Evolutionary conservation across 2,113 vertebrate genomes (phyloP), one percentile per base, ranked within the genome.

Genomic region (Micromys minutus): DNA sequence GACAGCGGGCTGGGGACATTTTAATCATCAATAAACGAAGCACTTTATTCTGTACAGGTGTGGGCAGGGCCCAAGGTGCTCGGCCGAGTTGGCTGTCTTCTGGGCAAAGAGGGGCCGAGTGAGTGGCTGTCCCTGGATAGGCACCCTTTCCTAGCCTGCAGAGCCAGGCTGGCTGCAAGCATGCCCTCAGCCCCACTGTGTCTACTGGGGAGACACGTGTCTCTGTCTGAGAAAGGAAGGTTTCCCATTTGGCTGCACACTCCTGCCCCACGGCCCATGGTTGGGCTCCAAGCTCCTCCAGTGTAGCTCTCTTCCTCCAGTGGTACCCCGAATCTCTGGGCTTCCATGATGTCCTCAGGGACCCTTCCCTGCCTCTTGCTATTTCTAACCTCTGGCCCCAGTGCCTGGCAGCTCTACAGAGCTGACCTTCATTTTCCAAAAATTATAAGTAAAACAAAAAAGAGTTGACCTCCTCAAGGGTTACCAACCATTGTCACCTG

Each of bases 41-140:
- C 98, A 99, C 98, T 99, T 99, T 99, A 98, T 98, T 98, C 98
- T 98, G 98, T 98, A 98, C 97, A 98, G 98, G 97, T 80, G 95
- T 96, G 98, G 97, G 97, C 90, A 89, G 90, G 90, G 95, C 92
- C 90, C 85, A 1, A 91, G 92, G 95, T 96, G 95, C 96, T 97
- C 92, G 21, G 94, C 96, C 97, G 98, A 97, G 97, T 97, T 94
- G 97, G 91, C 95, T 45, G 95, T 93, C 94, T 93, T 97, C 94
- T 97, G 97, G 97, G 96, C 96, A 93, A 92, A 96, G 97, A 98
- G 97, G 89, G 96, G 94, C 76, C 89, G 67, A 92, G 52, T 13
- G 47, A 31, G 42, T 45, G 5, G 24, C 10, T n/a, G 31, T 45
- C 22, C 47, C 7, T 12, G 11, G 19, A 45, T 31, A 15, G 67